Evolutionary conservation across 1,140 invertebrate genomes (phyloP).

Genomic region (Lordiphosa clarofinis): DNA sequence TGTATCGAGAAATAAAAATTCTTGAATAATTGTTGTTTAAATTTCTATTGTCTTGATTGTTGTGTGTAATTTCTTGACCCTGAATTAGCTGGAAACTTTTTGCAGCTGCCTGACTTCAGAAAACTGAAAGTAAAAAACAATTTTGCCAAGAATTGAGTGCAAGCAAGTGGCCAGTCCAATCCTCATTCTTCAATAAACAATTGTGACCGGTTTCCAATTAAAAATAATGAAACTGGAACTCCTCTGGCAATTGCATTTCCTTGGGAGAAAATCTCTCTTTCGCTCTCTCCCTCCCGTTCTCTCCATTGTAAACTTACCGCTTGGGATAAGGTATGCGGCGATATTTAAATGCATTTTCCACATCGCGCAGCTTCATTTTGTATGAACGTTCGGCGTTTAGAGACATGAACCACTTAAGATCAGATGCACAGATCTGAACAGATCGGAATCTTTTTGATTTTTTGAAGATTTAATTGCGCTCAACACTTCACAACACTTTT

Average conservation of each 20-base stretch:
- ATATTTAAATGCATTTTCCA: conserved; percentile 78
- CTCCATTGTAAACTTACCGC: conserved; percentile 61
- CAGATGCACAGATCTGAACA: conserved; percentile 12
- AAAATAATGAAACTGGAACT: conserved; percentile 38
- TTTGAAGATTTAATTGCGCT: conserved; percentile 27
- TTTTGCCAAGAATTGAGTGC: conserved; percentile 48
- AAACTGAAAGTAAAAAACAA: conserved; percentile 61
- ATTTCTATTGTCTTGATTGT: no score
- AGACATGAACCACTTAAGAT: conserved; percentile 42
- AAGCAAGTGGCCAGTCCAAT: conserved; percentile 29
- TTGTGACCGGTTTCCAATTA: conserved; percentile 66
- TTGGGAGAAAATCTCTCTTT: conserved; percentile 17
- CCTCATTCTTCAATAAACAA: conserved; percentile 35
- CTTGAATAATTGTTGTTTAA: not conserved
- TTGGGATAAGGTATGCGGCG: conserved; percentile 78
- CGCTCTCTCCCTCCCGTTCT: not conserved
- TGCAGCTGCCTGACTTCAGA: conserved; percentile 29
- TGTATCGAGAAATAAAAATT: not conserved
- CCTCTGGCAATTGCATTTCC: conserved; percentile 34
- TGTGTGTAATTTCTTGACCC: conserved; percentile 14
- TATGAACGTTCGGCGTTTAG: conserved; percentile 59
- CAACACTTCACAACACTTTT: conserved; percentile 16
- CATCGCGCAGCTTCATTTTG: conserved; percentile 78
- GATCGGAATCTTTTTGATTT: conserved; percentile 29
- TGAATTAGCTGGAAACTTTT: conserved; percentile 36